Conservation (phyloP, 1,140 invertebrate species). For the Nylanderia fulva region DNA sequence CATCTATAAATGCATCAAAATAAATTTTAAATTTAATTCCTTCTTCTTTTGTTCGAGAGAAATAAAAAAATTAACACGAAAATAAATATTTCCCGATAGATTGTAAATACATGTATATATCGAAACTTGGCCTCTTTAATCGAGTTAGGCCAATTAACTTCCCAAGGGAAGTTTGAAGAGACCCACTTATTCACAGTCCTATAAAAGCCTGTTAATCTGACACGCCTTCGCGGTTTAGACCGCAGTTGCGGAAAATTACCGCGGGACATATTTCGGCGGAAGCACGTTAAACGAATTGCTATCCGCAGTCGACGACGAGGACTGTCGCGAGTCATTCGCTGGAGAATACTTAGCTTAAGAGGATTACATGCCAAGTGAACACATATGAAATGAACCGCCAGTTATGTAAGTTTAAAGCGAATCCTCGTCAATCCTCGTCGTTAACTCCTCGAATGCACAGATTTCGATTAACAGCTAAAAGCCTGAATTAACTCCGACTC, state of each 20-base stretch:
- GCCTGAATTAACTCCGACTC: background rate
- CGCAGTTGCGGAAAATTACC: conserved; percentile 26
- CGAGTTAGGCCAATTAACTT: conserved; percentile 16
- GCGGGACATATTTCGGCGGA: conserved; percentile 25
- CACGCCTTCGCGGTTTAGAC: background rate
- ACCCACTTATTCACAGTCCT: conserved; percentile 12
- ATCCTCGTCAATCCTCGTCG: background rate
- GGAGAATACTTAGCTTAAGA: conserved; percentile 47
- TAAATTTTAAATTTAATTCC: background rate
- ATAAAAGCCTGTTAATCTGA: conserved; percentile 19
- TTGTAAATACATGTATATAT: background rate
- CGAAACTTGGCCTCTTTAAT: background rate
- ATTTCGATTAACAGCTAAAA: conserved; percentile 7
- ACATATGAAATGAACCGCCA: conserved; percentile 13
- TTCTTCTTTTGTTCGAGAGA: too few species aligned
- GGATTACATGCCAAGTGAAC: conserved; percentile 39
- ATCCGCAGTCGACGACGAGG: conserved; percentile 23
- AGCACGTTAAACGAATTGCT: conserved; percentile 49
- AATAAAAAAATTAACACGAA: background rate
- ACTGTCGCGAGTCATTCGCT: conserved; percentile 11
- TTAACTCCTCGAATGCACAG: background rate
- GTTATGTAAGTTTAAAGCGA: conserved; percentile 18
- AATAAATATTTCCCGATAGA: background rate
- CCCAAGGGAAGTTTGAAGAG: conserved; percentile 3
- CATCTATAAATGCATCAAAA: too few species aligned